Evolutionary conservation across 2,113 vertebrate species (phyloP).

Genomic region (Anhinga anhinga): DNA sequence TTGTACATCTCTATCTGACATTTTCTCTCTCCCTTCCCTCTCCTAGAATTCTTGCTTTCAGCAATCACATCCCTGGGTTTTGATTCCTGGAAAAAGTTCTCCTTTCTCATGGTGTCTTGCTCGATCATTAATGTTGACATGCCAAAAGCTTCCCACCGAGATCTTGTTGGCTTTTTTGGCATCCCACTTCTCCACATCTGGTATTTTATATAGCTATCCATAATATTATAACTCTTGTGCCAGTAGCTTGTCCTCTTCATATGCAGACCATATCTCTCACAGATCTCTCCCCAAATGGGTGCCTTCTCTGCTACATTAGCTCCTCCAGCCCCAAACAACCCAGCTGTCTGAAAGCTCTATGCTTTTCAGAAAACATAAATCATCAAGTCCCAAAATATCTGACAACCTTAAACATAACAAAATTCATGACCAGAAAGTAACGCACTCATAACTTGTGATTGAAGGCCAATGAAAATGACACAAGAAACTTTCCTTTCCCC

Average conservation of each 20-base stretch:
- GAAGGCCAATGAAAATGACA: not conserved
- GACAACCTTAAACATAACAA: not conserved
- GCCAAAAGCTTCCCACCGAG: constrained; percentile 59
- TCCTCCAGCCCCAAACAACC: not conserved
- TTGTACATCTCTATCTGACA: constrained; percentile 10
- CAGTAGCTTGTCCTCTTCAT: constrained; percentile 53
- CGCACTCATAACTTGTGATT: not conserved
- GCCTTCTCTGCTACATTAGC: not conserved
- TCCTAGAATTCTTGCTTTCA: constrained; percentile 37
- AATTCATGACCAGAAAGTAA: not conserved
- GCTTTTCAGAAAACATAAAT: not conserved
- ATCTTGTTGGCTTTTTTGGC: constrained; percentile 54
- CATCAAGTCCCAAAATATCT: not conserved
- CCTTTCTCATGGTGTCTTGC: constrained; percentile 30
- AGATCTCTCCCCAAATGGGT: not conserved
- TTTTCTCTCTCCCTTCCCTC: not conserved
- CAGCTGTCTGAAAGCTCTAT: not conserved
- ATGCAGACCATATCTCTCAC: not conserved
- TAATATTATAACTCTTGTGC: constrained; percentile 31
- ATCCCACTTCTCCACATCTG: constrained; percentile 53
- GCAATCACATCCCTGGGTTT: constrained; percentile 42
- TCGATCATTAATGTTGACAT: constrained; percentile 32
- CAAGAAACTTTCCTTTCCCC: not conserved
- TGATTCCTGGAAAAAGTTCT: constrained; percentile 53
- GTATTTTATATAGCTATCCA: constrained; percentile 53